A percentile compares a stretch with the other conserved stretches of the same genome.
phyloP scores from a whole-genome alignment of 2,888 invertebrate genomes.

The Baccha elongata region DNA sequence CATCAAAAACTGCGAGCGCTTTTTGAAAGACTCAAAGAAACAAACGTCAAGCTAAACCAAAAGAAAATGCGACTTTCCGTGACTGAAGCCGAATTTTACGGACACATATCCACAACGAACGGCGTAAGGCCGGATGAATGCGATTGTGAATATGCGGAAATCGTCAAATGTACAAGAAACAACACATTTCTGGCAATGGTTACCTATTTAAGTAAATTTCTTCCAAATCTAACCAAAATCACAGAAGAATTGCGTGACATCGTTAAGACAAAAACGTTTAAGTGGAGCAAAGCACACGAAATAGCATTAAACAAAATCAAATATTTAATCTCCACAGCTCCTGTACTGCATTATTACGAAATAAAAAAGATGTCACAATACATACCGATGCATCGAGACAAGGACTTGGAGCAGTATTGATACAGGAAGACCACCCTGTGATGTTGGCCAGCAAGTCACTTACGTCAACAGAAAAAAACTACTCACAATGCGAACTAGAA shows the following conservation, averaged over 20 bases:
- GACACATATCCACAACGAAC: conserved; percentile 64
- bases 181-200: conserved; percentile 22
- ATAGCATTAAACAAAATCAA: conserved; percentile 20
- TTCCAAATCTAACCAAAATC: conserved; percentile 4
- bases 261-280: background rate
- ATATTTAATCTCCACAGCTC: background rate
- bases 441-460: no score
- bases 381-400: conserved; percentile 31
- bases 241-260: background rate
- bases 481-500: conserved; percentile 20
- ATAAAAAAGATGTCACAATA: conserved; percentile 10
- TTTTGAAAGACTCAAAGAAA: conserved; percentile 27
- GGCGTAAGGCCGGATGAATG: conserved; percentile 66
- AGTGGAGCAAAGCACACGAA: conserved; percentile 15
- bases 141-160: conserved; percentile 70
- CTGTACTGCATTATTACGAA: conserved; percentile 16
- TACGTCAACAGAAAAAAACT: no score
- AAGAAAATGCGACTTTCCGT: conserved; percentile 2
- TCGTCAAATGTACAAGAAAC: conserved; percentile 49
- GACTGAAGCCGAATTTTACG: conserved; percentile 54
- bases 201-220: conserved; percentile 22
- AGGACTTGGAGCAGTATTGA: conserved; percentile 19
- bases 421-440: conserved; percentile 11
- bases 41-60: conserved; percentile 1
- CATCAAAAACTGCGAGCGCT: conserved; percentile 66